Conservation (phyloP, 30 jellyfish, hydroid and myxozoan species). For the Turritopsis dohrnii region DNA sequence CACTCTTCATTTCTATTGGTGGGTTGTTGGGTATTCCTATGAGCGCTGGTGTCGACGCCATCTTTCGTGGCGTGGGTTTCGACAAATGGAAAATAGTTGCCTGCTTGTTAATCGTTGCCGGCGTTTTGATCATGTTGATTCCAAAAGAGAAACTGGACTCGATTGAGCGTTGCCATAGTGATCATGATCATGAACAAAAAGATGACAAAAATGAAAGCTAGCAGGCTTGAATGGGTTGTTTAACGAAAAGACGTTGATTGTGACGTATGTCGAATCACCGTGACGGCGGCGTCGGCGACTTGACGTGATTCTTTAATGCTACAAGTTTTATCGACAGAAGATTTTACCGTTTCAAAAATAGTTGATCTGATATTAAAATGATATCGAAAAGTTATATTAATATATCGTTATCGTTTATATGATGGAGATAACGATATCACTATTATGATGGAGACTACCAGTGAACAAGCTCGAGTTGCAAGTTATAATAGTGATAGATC, state of each 20-base stretch:
- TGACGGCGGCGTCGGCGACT: background rate
- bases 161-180: background rate
- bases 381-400: too few relatives aligned
- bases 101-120: constrained; percentile 51
- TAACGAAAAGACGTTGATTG: background rate
- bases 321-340: too few relatives aligned
- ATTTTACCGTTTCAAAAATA: too few relatives aligned
- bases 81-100: constrained; percentile 64
- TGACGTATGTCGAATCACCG: background rate
- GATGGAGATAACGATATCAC: too few relatives aligned
- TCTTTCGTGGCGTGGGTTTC: constrained; percentile 49
- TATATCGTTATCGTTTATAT: too few relatives aligned
- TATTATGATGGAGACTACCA: too few relatives aligned
- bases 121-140: constrained; percentile 75
- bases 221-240: background rate
- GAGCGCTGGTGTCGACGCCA: constrained; percentile 62
- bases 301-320: too few relatives aligned
- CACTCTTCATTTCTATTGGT: constrained; percentile 86
- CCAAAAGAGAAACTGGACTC: constrained; percentile 45
- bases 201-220: background rate
- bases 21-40: constrained; percentile 78
- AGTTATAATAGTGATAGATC: too few relatives aligned
- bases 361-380: too few relatives aligned
- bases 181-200: background rate
- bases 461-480: too few relatives aligned